Conservation (phyloP, 1,140 invertebrate genomes). For the Pogonomyrmex barbatus region DNA sequence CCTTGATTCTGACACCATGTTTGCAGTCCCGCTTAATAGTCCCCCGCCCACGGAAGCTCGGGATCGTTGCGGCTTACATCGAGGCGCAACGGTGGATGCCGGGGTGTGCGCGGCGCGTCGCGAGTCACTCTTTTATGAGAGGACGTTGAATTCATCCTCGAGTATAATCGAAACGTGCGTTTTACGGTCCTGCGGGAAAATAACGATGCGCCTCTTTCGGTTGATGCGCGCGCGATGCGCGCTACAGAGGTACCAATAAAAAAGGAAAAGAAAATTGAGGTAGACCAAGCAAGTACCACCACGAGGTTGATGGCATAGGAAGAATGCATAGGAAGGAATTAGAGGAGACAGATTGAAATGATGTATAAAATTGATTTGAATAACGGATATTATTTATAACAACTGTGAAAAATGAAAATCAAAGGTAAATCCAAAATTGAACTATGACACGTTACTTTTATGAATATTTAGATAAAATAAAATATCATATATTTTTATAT, state of each 20-base stretch:
- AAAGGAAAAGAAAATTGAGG: slow-evolving; percentile 31
- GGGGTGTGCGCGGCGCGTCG: slow-evolving; percentile 8
- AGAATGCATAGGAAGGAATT: neutral
- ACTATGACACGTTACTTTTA: neutral
- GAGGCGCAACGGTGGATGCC: slow-evolving; percentile 30
- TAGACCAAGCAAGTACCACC: neutral
- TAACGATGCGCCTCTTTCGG: slow-evolving; percentile 26
- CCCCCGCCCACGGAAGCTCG: slow-evolving; percentile 11
- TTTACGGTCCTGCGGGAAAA: slow-evolving; percentile 39
- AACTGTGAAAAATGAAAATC: neutral
- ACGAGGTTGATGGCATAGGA: too few species aligned
- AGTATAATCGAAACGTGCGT: slow-evolving; percentile 26
- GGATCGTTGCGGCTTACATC: slow-evolving; percentile 46
- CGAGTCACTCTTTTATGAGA: slow-evolving; percentile 55
- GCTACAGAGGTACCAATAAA: slow-evolving; percentile 26
- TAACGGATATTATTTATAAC: neutral
- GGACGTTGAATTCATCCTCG: slow-evolving; percentile 46
- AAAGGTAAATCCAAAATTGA: neutral
- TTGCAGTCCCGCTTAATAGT: slow-evolving; percentile 34
- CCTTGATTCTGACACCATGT: slow-evolving; percentile 45
- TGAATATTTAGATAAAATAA: neutral
- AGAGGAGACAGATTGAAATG: neutral
- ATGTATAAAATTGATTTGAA: slow-evolving; percentile 6
- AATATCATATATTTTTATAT: neutral
- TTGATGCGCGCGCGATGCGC: slow-evolving; percentile 10